Base-by-base conservation (phyloP, 2,888 invertebrate genomes). In the Lasioglossum malachurum region DNA sequence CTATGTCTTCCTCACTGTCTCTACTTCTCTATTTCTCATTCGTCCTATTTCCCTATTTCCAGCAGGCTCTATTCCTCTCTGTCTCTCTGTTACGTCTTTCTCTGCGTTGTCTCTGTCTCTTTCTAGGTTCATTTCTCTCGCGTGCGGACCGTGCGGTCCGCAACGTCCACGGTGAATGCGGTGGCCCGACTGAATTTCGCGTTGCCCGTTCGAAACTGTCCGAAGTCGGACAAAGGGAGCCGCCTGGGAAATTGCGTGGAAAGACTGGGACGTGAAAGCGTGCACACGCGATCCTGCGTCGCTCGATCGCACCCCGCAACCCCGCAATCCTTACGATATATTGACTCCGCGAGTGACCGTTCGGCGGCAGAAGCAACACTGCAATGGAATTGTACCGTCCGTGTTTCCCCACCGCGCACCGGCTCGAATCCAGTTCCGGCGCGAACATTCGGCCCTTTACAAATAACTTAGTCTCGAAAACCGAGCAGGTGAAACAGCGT, bases 111-210 rank as follows among this genome's bases (percentile, higher is more conserved):
- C 35, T 8, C 4, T 35, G 12, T 35, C 67, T 67, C 35, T 35
- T 31, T 35, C 67, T 35, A 8, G 31, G 19, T 67, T 83, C 72
- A 71, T 77, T 41, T 72, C 49, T 76, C 81, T 80, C n/a, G 78
- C 46, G 79, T 79, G 79, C 49, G 75, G 80, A 53, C 64, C n/a
- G 72, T 80, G 82, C 78, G 86, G 84, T 88, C 72, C 86, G 75
- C 81, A 79, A 78, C 78, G 79, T 67, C 75, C 60, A 60, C 27
- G 31, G 46, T 23, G 53, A 72, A 88, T 91, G 92, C 90, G 88
- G 90, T 89, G 90, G 89, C 86, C 86, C 89, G 89, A 91, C 89
- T 91, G 92, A 92, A 93, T 93, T 93, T 91, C 90, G 82, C 91
- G 89, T 90, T 83, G 88, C 80, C 81, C 87, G 60, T 35, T 38